A percentile compares a stretch with the other conserved stretches of the same genome.
phyloP scores from a whole-genome alignment of 37 sponge, comb jelly and placozoan genomes.

The Halisarca cf. caerulea region DNA sequence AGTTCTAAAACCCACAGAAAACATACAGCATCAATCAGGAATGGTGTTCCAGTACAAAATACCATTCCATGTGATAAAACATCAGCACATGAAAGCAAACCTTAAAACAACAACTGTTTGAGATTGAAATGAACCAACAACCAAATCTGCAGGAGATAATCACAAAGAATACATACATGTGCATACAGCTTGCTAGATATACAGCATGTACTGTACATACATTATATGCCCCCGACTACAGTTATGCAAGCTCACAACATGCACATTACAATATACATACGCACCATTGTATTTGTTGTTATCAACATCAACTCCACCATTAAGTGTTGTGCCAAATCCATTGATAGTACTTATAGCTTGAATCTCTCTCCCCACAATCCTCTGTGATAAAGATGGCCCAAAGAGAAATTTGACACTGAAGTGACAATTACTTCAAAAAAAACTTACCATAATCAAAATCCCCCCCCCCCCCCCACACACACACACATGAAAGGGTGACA shows the following conservation, averaged over 20 bases:
- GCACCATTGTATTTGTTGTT: conserved; percentile 70
- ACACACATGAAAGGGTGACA: no score
- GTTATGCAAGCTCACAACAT: neutral
- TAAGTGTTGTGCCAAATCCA: conserved; percentile 57
- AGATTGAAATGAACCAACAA: conserved; percentile 11
- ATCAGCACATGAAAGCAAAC: neutral
- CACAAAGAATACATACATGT: neutral
- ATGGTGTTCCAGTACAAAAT: no score
- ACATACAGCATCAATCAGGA: no score
- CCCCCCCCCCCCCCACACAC: no score
- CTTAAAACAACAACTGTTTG: conserved; percentile 5
- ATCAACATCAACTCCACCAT: conserved; percentile 66
- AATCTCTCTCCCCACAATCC: neutral
- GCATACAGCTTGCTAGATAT: no score
- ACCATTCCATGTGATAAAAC: no score
- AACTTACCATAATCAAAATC: no score
- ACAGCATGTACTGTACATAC: no score
- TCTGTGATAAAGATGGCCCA: neutral
- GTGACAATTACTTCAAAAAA: no score
- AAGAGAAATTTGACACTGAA: no score
- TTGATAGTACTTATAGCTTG: neutral
- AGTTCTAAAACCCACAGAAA: no score
- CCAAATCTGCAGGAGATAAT: neutral
- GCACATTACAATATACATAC: neutral
- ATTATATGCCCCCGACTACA: no score